A percentile compares a stretch with the other conserved stretches of the same genome.
Conservation (phyloP, 2,113 vertebrate species). For the Salvelinus namaycush region DNA sequence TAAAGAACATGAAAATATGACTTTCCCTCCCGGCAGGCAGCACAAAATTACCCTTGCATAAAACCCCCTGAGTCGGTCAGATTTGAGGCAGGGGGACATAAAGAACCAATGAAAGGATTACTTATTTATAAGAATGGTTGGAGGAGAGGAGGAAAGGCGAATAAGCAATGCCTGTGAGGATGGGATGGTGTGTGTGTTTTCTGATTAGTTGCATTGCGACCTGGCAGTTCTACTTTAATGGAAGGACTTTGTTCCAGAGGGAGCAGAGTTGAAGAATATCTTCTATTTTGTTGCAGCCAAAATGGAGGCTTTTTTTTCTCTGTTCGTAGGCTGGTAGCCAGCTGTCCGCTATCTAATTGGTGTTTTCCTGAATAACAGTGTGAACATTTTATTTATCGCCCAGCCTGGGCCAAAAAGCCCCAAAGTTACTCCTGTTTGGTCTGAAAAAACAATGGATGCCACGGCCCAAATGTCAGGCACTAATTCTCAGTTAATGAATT, state of each 20-base stretch:
- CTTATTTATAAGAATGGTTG: background rate
- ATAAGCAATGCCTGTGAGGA: background rate
- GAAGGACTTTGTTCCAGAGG: background rate
- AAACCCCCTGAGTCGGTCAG: background rate
- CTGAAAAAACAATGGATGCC: background rate
- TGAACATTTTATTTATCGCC: conserved; percentile 1
- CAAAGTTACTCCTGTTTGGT: background rate
- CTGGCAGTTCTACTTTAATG: background rate
- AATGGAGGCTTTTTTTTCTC: background rate
- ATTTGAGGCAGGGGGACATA: background rate
- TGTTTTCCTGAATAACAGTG: conserved; percentile 8
- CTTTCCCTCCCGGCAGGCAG: background rate
- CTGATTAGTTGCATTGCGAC: background rate
- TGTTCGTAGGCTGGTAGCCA: background rate
- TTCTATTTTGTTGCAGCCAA: conserved; percentile 7
- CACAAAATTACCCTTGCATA: background rate
- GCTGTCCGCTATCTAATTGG: conserved; percentile 17
- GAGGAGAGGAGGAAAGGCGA: background rate
- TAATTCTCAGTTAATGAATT: background rate
- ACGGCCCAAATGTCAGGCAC: background rate
- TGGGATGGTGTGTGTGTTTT: background rate
- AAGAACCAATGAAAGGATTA: background rate
- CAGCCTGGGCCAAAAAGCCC: background rate
- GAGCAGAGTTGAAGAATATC: conserved; percentile 10
- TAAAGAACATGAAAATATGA: background rate